These are phyloP conservation scores for Pituophis catenifer DNA, from an alignment of 2,113 vertebrate genomes.

Conservation along the genomic window DNA sequence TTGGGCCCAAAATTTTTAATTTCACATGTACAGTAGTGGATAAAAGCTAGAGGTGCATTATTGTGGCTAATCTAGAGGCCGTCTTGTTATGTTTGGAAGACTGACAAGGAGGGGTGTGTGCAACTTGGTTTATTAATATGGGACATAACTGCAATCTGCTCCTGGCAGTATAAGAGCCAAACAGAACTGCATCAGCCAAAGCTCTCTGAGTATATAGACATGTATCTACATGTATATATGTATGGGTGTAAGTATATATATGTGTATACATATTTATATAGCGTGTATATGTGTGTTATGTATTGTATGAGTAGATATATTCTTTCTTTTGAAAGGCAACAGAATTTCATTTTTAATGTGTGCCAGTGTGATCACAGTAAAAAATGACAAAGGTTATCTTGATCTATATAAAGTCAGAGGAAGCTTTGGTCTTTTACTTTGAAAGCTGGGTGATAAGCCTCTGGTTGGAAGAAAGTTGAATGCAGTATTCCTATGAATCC, in stretches of 20 bases:
- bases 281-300: background rate
- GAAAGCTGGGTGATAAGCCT: background rate
- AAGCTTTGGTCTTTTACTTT: background rate
- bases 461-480: background rate
- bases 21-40: background rate
- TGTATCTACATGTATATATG: background rate
- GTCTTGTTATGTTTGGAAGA: background rate
- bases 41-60: background rate
- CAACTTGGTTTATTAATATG: background rate
- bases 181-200: background rate
- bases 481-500: background rate
- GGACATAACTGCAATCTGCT: background rate
- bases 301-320: background rate
- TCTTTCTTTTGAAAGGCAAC: background rate
- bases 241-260: background rate
- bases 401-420: no score
- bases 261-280: no score
- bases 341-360: background rate
- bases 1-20: background rate
- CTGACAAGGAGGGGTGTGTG: background rate
- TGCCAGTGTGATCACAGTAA: background rate
- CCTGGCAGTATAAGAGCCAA: background rate
- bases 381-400: background rate
- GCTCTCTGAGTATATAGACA: background rate
- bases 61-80: background rate